These are phyloP conservation scores for Cairina moschata DNA, from an alignment of 2,113 vertebrate species.

Conservation along the genomic window DNA sequence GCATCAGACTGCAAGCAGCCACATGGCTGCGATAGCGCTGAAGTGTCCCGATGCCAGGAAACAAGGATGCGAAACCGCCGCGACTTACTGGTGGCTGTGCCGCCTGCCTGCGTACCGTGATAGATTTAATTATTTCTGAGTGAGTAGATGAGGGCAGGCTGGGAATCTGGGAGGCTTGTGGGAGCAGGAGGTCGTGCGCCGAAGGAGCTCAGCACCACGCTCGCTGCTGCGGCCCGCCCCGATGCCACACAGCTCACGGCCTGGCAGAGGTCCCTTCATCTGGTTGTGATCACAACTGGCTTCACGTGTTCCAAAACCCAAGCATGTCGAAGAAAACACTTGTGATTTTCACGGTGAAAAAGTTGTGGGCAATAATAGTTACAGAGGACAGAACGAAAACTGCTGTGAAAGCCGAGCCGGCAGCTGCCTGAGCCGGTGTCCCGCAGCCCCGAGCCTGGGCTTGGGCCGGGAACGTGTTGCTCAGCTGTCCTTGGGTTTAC, in stretches of 20 bases:
- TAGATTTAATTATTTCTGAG: not conserved
- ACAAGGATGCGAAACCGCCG: not conserved
- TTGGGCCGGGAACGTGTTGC: not conserved
- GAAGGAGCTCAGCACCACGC: too few relatives aligned
- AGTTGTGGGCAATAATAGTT: not conserved
- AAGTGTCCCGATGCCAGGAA: not conserved
- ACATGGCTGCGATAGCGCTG: not conserved
- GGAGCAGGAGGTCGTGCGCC: not conserved
- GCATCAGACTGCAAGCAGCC: not conserved
- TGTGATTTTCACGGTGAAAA: not conserved
- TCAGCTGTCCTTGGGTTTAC: slow-evolving; percentile 37
- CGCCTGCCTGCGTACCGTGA: not conserved
- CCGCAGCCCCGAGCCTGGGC: not conserved
- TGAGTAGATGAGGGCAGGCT: not conserved
- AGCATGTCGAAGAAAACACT: not conserved
- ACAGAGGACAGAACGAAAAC: not conserved
- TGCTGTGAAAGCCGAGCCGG: not conserved
- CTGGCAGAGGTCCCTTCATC: not conserved
- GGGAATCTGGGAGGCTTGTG: not conserved
- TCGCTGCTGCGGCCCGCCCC: not conserved
- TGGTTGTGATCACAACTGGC: not conserved
- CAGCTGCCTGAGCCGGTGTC: not conserved
- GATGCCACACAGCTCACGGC: not conserved
- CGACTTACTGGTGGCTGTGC: not conserved
- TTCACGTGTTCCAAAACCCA: not conserved